Base-by-base conservation (phyloP, 1,140 invertebrate genomes). In the Drosophila pruinosa region DNA sequence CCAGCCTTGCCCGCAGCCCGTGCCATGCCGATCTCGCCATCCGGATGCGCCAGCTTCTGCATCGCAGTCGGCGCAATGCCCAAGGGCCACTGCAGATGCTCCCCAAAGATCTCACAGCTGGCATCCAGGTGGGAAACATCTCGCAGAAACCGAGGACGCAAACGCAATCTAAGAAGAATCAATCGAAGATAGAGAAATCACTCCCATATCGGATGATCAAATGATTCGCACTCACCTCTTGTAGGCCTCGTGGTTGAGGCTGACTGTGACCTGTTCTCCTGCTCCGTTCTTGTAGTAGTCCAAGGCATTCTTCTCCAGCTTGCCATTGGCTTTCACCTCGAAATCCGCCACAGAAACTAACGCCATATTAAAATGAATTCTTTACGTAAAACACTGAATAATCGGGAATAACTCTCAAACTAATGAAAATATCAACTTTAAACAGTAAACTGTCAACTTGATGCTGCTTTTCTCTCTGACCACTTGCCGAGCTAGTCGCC, bases 271-370 rank as follows among this genome's bases (percentile, higher is more conserved):
- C 91, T 98, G 95, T 48, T 95, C 93, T 10, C 96, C 96, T 0
- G 97, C 97, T 1, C 98, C 98, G 90, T 96, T 97, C 85, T 93
- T 94, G 78, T 98, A 98, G 91, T 98, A 99, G 92, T 97, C 97
- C 10, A 94, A 92, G 12, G 95, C 93, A 68, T 92, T 92, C 83
- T 94, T 94, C n/a, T 96, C 94, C 39, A 99, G 90, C 31, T 93
- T 90, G 6, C 91, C 89, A 0, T 93, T 69, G 0, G 97, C 97
- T 57, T 94, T 92, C 52, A 94, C 92, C 92, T 98, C 96, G 82
- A 96, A 96, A 91, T 98, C 97, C 15, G 94, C 92, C 0, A 98
- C 92, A 89, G 95, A 95, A 14, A 97, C 93, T 41, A 95, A 93
- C 22, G 71, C 64, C 90, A 91, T 91, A 31, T 38, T 6, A 14